Base-by-base conservation (phyloP, 2,888 invertebrate species). In the Eumerus sabulonum region DNA sequence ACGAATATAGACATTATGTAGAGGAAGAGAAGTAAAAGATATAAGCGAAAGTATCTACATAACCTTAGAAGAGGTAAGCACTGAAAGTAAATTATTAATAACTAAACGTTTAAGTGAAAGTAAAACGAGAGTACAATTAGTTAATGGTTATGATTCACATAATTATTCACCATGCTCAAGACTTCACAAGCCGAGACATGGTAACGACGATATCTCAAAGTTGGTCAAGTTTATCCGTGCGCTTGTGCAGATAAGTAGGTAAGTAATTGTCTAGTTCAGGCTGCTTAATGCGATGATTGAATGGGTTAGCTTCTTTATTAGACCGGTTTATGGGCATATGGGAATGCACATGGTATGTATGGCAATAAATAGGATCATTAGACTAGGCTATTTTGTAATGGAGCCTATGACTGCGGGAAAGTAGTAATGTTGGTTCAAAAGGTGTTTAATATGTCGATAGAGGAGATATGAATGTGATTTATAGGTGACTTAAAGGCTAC, bases 91-190 rank as follows among this genome's bases (percentile, higher is more conserved):
- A 62, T 70, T 70, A 54, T 70, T 45, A 38, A 48, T 62, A 62
- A 70, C 60, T 70, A 45, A 70, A 42, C 47, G 60, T 47, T 60
- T 48, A 54, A 47, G 70, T 62, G 70, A 70, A 70, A 70, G 70
- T 70, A 60, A 47, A 56, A 35, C 13, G 17, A 50, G 36, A 42
- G 40, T 42, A 40, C 56, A 57, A 70, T 62, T 70, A 53, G 47
- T 17, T 40, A 18, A 19, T 42, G 60, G 62, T 40, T 53, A 45
- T 60, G 38, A 44, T 36, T 2, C 27, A 7, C 11, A 48, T 35
- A 42, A 56, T 66, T 27, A 27, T 27, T 27, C 27, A 7, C 27
- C 27, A 27, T 27, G 27, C 27, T 27, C 7, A 27, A 27, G 27
- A 27, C 27, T 27, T 7, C 27, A 27, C 27, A 16, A 47, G 56